Percentiles rank a stretch among this genome's conserved stretches.
phyloP scores from a whole-genome alignment of 2,888 invertebrate genomes.

The Drosophila histrio region DNA sequence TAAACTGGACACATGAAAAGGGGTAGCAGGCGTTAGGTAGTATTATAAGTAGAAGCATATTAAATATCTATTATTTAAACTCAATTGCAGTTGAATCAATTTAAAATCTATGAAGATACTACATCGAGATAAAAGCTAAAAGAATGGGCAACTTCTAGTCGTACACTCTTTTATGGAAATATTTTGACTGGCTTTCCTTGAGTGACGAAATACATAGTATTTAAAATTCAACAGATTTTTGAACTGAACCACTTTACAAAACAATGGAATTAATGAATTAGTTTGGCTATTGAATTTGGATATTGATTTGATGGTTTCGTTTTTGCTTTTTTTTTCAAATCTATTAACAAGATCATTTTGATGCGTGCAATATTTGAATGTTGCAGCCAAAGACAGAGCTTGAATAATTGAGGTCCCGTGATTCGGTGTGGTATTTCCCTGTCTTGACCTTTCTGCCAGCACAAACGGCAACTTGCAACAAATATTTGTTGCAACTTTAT shows the following conservation, averaged over 20 bases:
- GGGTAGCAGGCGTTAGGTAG: neutral
- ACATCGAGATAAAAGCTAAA: too few species aligned
- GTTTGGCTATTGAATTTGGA: slow-evolving; percentile 1
- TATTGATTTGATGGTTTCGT: neutral
- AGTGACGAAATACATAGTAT: slow-evolving; percentile 2
- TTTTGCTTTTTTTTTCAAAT: too few species aligned
- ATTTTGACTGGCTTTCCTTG: slow-evolving; percentile 17
- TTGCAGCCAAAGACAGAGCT: slow-evolving; percentile 12
- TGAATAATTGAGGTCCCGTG: slow-evolving; percentile 29
- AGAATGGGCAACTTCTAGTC: neutral
- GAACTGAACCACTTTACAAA: slow-evolving; percentile 1
- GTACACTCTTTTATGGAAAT: too few species aligned
- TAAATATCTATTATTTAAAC: too few species aligned
- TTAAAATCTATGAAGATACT: too few species aligned
- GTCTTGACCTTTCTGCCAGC: slow-evolving; percentile 50
- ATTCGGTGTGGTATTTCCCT: slow-evolving; percentile 24
- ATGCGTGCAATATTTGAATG: slow-evolving; percentile 45
- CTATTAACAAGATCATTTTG: slow-evolving; percentile 55
- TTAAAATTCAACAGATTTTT: neutral
- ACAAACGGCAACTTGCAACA: slow-evolving; percentile 38
- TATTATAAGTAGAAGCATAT: neutral
- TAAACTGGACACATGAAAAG: neutral
- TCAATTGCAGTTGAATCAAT: too few species aligned
- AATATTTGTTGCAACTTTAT: slow-evolving; percentile 73
- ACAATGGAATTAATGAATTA: slow-evolving; percentile 4